Evolutionary conservation across 2,113 vertebrate species (phyloP).

Genomic region (Zosterops japonicus): DNA sequence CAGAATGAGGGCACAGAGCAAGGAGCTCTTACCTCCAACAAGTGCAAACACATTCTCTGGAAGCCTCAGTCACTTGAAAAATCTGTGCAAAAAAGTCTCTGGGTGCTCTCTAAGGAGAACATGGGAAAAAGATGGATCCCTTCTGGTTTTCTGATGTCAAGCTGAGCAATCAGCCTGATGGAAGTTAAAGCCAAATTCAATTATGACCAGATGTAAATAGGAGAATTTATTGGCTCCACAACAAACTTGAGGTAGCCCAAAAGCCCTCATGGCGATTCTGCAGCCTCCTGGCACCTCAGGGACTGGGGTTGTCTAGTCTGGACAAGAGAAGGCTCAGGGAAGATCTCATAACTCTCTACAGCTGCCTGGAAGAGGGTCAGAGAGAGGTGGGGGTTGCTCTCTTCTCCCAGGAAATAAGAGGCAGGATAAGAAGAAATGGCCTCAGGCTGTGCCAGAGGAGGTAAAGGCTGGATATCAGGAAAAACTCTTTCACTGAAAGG

Average conservation of each 20-base stretch:
- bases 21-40: not conserved
- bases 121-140: not conserved
- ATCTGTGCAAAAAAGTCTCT: not conserved
- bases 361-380: not conserved
- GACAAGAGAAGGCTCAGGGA: not conserved
- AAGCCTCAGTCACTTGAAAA: not conserved
- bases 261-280: fast-evolving
- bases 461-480: not conserved
- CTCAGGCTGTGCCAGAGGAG: not conserved
- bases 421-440: not conserved
- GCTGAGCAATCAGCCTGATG: not conserved
- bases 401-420: not conserved
- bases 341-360: fast-evolving
- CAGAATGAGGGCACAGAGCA: not conserved
- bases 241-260: not conserved
- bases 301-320: not conserved
- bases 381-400: fast-evolving
- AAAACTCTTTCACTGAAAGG: not conserved
- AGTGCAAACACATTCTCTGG: not conserved
- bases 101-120: not conserved
- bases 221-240: not conserved
- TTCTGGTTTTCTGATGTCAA: not conserved
- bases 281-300: not conserved
- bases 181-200: not conserved
- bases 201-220: not conserved